These are phyloP conservation scores for Chloropsis cyanopogon DNA, from an alignment of 2,113 vertebrate genomes.

Conservation along the genomic window DNA sequence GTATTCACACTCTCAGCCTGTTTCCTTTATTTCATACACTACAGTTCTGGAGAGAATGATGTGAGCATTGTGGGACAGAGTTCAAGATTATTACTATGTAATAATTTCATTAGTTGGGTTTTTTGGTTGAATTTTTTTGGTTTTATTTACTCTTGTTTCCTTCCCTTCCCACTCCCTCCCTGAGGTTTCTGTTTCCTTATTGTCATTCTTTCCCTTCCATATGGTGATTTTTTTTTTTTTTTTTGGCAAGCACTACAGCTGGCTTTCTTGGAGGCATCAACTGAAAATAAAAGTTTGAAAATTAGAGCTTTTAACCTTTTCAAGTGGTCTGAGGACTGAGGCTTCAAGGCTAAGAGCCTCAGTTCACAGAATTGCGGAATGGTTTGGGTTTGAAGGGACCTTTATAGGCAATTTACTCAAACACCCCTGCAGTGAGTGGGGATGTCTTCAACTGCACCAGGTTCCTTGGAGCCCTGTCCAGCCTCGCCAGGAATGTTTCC, in stretches of 20 bases:
- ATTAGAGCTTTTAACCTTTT: background rate
- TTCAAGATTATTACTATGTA: background rate
- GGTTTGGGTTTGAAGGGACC: background rate
- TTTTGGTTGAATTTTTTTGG: background rate
- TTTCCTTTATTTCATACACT: background rate
- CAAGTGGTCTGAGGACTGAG: background rate
- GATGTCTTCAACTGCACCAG: background rate
- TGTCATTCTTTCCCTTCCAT: background rate
- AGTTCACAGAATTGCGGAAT: background rate
- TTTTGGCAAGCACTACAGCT: background rate
- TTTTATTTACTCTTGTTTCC: background rate
- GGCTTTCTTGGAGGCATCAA: background rate
- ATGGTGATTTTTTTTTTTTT: background rate
- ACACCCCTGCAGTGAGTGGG: accelerated
- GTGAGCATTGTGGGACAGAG: background rate
- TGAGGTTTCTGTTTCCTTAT: background rate
- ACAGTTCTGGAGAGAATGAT: background rate
- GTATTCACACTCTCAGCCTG: background rate
- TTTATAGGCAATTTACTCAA: background rate
- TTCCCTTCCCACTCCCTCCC: background rate
- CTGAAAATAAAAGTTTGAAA: background rate
- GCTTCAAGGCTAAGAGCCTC: background rate
- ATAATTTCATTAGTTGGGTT: background rate
- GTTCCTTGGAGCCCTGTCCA: background rate
- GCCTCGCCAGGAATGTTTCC: background rate